phyloP scores from a whole-genome alignment of 2,113 vertebrate genomes.

The Ptychochromis oligacanthus region DNA sequence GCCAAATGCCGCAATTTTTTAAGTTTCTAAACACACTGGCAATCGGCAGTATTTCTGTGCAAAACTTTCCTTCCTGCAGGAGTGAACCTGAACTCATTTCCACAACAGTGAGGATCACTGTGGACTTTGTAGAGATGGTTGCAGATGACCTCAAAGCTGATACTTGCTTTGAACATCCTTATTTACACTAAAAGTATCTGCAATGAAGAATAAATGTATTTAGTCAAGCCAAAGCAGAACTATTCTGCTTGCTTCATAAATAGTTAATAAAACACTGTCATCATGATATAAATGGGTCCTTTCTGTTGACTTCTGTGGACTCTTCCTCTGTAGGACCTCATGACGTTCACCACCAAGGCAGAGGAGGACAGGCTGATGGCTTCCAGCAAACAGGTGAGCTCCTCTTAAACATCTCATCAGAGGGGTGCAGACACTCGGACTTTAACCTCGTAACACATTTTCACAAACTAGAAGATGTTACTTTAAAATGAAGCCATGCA shows the following conservation, averaged over 20 bases:
- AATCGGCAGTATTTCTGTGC: neutral
- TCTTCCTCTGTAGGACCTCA: conserved; percentile 83
- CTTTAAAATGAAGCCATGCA: neutral
- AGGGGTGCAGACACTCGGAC: neutral
- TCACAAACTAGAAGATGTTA: neutral
- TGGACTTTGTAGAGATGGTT: neutral
- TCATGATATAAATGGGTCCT: neutral
- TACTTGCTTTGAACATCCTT: neutral
- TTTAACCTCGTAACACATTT: neutral
- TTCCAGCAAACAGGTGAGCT: conserved; percentile 87
- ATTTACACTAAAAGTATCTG: neutral
- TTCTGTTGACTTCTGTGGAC: neutral
- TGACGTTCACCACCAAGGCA: conserved; percentile 87
- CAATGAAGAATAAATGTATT: neutral
- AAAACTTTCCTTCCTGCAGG: neutral
- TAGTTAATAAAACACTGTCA: neutral
- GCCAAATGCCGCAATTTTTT: no score
- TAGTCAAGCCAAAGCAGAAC: neutral
- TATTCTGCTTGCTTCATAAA: neutral
- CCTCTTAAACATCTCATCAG: neutral
- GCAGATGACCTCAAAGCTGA: neutral
- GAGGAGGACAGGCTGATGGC: conserved; percentile 87
- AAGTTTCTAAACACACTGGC: neutral
- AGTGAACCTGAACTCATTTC: neutral
- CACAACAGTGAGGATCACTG: neutral